Percentiles rank a stretch among this genome's conserved stretches.
Conservation (phyloP, 2,888 invertebrate genomes). For the Sylvicola fuscatus region DNA sequence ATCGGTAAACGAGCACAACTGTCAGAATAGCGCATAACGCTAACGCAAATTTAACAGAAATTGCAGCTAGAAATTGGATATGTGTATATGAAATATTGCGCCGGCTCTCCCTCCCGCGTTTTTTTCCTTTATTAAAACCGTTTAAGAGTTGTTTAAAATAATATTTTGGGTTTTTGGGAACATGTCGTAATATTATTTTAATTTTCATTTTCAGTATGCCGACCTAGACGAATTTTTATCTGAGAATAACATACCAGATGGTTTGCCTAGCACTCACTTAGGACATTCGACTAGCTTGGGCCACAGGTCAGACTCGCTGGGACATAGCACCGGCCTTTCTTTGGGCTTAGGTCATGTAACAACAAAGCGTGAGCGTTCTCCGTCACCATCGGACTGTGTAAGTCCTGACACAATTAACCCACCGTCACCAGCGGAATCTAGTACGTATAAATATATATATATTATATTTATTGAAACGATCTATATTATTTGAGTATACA, state of each 20-base stretch:
- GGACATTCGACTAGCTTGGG: slow-evolving; percentile 25
- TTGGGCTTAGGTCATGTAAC: slow-evolving; percentile 39
- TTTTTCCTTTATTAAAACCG: too few relatives aligned
- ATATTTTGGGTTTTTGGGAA: not conserved
- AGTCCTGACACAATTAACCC: slow-evolving; percentile 78
- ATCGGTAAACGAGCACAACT: too few relatives aligned
- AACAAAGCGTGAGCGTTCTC: slow-evolving; percentile 70
- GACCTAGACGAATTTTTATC: slow-evolving; percentile 93
- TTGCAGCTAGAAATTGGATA: too few relatives aligned
- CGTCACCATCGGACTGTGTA: slow-evolving; percentile 74
- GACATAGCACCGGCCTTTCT: slow-evolving; percentile 34
- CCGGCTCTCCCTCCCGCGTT: too few relatives aligned
- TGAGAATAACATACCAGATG: slow-evolving; percentile 84
- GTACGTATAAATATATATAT: slow-evolving; percentile 32
- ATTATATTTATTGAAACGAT: too few relatives aligned
- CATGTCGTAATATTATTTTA: not conserved
- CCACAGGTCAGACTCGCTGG: slow-evolving; percentile 25
- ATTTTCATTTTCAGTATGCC: slow-evolving; percentile 53
- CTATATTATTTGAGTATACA: too few relatives aligned
- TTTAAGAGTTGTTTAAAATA: too few relatives aligned
- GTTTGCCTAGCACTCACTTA: slow-evolving; percentile 37
- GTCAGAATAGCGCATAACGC: too few relatives aligned
- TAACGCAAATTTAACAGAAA: too few relatives aligned
- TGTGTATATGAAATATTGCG: too few relatives aligned
- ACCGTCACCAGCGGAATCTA: slow-evolving; percentile 76